Percentiles rank a stretch among this genome's conserved stretches.
phyloP scores from a whole-genome alignment of 2,113 vertebrate species.

The Pelecanoides urinatrix region DNA sequence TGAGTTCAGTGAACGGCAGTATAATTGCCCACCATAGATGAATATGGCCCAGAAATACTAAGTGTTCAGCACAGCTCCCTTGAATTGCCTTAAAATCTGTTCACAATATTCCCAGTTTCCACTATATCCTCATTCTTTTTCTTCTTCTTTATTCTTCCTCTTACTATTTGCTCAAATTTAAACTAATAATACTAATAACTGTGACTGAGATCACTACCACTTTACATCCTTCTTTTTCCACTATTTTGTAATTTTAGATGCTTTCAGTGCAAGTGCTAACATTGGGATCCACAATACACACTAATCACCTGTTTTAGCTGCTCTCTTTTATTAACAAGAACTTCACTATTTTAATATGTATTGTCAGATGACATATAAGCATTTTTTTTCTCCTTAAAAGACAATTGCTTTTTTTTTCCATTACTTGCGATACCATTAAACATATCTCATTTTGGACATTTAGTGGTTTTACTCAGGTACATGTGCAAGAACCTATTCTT shows the following conservation, averaged over 20 bases:
- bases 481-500: neutral
- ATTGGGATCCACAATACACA: neutral
- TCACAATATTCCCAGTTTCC: neutral
- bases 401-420: neutral
- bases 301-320: neutral
- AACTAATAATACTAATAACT: neutral
- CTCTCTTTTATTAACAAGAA: neutral
- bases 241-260: neutral
- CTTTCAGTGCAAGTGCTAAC: neutral
- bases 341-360: neutral
- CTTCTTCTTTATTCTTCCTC: neutral
- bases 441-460: neutral
- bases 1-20: neutral
- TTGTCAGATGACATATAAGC: fast-evolving
- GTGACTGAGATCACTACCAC: neutral
- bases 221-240: neutral
- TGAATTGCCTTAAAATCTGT: neutral
- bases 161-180: neutral
- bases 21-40: fast-evolving
- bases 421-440: neutral
- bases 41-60: neutral
- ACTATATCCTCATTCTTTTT: neutral
- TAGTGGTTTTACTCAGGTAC: neutral
- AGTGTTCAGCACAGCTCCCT: neutral
- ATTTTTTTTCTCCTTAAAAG: neutral